Evolutionary conservation across 30 jellyfish, hydroid and myxozoan species (phyloP).

Genomic region (Aurelia aurita): DNA sequence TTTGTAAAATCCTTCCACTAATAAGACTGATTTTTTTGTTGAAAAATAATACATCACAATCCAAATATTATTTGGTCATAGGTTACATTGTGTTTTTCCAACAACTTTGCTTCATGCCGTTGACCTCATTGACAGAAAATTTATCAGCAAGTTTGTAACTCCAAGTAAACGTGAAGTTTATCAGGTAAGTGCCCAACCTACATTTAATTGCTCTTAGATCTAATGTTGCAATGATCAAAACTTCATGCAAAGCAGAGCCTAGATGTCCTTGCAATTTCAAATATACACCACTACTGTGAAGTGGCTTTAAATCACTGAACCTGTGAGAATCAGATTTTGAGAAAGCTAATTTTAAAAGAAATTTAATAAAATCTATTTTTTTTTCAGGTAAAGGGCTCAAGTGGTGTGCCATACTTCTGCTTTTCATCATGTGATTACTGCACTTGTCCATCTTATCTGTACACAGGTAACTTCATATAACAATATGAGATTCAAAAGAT

Average conservation of each 20-base stretch:
- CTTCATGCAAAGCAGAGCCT: no score
- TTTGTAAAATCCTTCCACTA: no score
- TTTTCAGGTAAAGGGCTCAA: constrained; percentile 73
- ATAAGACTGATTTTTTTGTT: no score
- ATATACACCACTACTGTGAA: no score
- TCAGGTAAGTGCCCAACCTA: constrained; percentile 67
- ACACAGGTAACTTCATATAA: constrained; percentile 43
- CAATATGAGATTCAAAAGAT: no score
- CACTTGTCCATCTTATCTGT: constrained; percentile 70
- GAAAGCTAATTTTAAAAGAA: not conserved
- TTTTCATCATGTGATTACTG: constrained; percentile 59
- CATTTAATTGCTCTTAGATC: no score
- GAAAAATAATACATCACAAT: no score
- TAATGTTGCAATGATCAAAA: not conserved
- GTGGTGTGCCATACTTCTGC: constrained; percentile 75
- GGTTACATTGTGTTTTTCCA: constrained; percentile 62
- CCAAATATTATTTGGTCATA: constrained; percentile 1
- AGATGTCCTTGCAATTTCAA: no score
- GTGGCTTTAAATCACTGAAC: no score
- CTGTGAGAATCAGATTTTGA: no score
- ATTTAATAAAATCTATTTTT: not conserved
- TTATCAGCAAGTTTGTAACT: constrained; percentile 40
- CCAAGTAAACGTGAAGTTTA: constrained; percentile 50
- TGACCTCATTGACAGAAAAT: constrained; percentile 66
- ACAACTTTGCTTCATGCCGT: constrained; percentile 60